phyloP scores from a whole-genome alignment of 2,113 vertebrate species.

The Cavia porcellus region DNA sequence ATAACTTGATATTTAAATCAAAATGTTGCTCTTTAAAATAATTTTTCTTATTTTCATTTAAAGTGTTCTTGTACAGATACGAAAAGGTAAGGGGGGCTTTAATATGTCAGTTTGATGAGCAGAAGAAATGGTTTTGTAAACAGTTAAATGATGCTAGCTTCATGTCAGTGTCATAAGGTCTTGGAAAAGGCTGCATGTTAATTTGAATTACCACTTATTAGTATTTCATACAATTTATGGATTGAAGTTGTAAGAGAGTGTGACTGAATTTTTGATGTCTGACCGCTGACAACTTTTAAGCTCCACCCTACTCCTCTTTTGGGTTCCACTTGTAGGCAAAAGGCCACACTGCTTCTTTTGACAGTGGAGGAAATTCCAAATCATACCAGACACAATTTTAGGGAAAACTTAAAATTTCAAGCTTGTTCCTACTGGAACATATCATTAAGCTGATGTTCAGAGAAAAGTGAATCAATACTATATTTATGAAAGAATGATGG shows the following conservation, averaged over 20 bases:
- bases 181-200: background rate
- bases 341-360: background rate
- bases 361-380: background rate
- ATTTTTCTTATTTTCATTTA: background rate
- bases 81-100: background rate
- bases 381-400: background rate
- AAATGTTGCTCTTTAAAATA: background rate
- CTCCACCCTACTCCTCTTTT: accelerated
- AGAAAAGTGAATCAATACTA: background rate
- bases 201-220: background rate
- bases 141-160: background rate
- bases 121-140: background rate
- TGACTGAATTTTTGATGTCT: background rate
- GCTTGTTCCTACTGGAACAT: background rate
- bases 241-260: background rate
- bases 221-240: background rate
- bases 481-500: background rate
- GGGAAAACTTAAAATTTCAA: background rate
- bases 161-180: background rate
- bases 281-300: background rate
- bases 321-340: background rate
- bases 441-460: background rate
- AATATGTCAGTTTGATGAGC: background rate
- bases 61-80: background rate
- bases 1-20: conserved; percentile 32